Base-by-base conservation (phyloP, 2,888 invertebrate species). In the Tricholauxania praeusta region DNA sequence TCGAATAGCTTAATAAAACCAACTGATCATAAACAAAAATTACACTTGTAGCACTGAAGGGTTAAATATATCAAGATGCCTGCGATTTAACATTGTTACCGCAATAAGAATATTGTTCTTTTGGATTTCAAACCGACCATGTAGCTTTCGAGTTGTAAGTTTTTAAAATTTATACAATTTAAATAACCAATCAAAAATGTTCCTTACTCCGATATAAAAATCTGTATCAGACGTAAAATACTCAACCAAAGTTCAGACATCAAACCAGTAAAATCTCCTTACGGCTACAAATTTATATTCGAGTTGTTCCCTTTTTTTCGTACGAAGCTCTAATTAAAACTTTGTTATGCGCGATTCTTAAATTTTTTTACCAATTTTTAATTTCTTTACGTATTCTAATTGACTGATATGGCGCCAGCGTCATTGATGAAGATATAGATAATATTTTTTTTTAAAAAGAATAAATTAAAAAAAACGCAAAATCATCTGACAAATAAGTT, bases 361-460 rank as follows among this genome's bases (percentile, higher is more conserved):
- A 15, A 28, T 57, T 7, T 12, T 28, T 28, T 12, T 7, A 12
- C 28, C 14, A 22, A 57, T 8, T 28, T 15, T 57, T 28, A 10
- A 2, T 28, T 19, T 22, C 3, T 28, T 28, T 57, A 10, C 10
- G 39, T 39, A 39, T 5, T 39, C 7, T 39, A 39, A 39, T 39
- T 28, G 12, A 57, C 22, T 15, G 12, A 14, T 57, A 28, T 57
- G 57, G 57, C 57, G 28, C 57, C 57, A 57, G 17, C 22, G 22
- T 57, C n/a, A 57, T 28, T 57, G 22, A 57, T 57, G 14, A 15
- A 57, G 22, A 28, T 12, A 57, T 28, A 57, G 57, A 22, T 57
- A 57, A 57, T 28, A 22, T 6, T 28, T 57, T 12, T 10, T 28
- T 28, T 22, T 6, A n/a, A 57, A 19, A 57, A 14, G 28, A 57